Base-by-base conservation (phyloP, 2,797 vertebrate genomes). In the Sebastes kiyomatsui region DNA sequence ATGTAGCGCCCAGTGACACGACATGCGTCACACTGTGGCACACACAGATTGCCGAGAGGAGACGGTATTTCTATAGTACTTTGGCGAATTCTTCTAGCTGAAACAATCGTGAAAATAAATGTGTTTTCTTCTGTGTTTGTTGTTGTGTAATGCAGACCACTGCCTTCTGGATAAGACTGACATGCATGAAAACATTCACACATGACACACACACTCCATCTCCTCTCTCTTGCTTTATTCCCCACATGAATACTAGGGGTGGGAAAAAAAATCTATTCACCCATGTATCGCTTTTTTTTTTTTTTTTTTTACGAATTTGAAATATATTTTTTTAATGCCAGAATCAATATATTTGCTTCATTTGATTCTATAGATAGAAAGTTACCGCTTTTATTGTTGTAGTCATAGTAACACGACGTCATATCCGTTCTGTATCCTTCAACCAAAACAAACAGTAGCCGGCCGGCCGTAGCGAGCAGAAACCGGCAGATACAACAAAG, bases 11-110 rank as follows among this genome's bases (percentile, higher is more conserved):
- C 73, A 65, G 49, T 61, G 77, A 81, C 60, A 61, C 11, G 25
- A 62, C 71, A 46, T 77, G 62, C 35, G 4, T 86, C 80, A 81
- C 10, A 84, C 55, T 67, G 56, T 59, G 60, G 16, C 58, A 54
- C 58, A 20, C 42, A 66, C 49, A 23, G 18, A 83, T 23, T 46
- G 32, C 73, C 69, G 16, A 67, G 61, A 73, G 56, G 49, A 75
- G 27, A 30, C 11, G 2, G 33, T 22, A 38, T 79, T 35, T 65
- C 56, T 67, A 35, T 23, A 8, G 27, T n/a, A 8, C 27, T 54
- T 55, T 25, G 60, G 23, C 5, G 8, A 16, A 25, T 60, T 74
- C 23, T 35, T 70, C 2, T 3, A 66, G 66, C 71, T 56, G 30
- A 84, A 88, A 66, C 49, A 58, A 56, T 58, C 20, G 11, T 14